Base-by-base conservation (phyloP, 1,140 invertebrate genomes). In the Pomacea maculata region DNA sequence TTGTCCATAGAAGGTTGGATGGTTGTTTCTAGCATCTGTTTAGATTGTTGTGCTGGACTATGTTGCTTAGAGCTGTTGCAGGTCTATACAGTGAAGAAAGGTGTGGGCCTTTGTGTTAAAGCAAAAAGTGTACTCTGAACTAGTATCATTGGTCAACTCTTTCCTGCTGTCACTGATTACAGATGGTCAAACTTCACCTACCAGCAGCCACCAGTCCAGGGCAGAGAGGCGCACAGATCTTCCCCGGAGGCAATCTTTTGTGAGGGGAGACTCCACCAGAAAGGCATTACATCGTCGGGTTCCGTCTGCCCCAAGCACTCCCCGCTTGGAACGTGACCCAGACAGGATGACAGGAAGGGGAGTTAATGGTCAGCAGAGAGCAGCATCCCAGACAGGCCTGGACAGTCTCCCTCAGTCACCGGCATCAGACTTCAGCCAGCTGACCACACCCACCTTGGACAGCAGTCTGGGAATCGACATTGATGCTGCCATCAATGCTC, bases 261-360 rank as follows among this genome's bases (percentile, higher is more conserved):
- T 87, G 54, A 81, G 89, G 61, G 85, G 84, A 68, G 89, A 90
- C 71, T 84, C 86, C n/a, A 86, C 87, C 73, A 83, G 89, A 19
- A 83, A 83, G 54, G 86, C 87, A 15, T 79, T 89, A 45, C 85
- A 84, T 71, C 84, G 88, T 19, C 84, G 86, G 21, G 85, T 85
- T 9, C 85, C 89, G 8, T 90, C 89, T 21, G 89, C 86, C 54
- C 88, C 87, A 1, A 83, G 83, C 45, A 89, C 87, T 14, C 89
- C 88, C 14, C 78, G 82, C 79, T 80, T 79, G 75, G 80, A 84
- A 79, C 76, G 84, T 64, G 76, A 74, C 63, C 19, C 25, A 29
- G n/a, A n/a, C 54, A 63, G 75, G 55, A 64, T 19, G 12, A n/a
- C 10, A 25, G 29, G 45, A 55, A 45, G 57, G 4, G 45, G 45